These are phyloP conservation scores for Platycheirus rosarum DNA, from an alignment of 2,888 invertebrate species.

Conservation along the genomic window DNA sequence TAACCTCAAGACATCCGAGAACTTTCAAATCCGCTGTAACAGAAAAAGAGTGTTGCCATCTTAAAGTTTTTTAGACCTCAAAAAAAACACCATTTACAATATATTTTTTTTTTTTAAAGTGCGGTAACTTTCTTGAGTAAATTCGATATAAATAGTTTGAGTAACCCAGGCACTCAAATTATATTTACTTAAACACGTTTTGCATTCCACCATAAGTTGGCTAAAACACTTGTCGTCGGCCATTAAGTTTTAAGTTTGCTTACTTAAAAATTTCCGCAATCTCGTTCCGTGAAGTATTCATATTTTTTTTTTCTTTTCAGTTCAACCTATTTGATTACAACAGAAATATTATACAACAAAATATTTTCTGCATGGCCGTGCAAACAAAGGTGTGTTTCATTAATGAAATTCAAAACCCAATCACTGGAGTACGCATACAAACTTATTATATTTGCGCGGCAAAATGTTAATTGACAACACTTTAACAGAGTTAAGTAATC, in stretches of 20 bases:
- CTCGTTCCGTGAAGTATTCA: not conserved
- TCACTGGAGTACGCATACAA: not conserved
- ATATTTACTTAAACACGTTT: not conserved
- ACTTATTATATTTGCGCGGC: constrained; percentile 7
- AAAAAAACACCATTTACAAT: no score
- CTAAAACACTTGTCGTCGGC: constrained; percentile 1
- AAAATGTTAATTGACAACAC: constrained; percentile 23
- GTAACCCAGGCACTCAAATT: no score
- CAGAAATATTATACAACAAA: constrained; percentile 33
- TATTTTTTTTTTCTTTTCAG: not conserved
- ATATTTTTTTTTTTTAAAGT: no score
- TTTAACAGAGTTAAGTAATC: constrained; percentile 8
- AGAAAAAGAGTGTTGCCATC: no score
- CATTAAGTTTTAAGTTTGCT: not conserved
- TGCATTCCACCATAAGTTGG: not conserved
- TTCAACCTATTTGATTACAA: constrained; percentile 30
- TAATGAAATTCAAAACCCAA: constrained; percentile 35
- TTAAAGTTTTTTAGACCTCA: no score
- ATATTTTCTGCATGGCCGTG: constrained; percentile 37
- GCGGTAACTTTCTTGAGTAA: no score
- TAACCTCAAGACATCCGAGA: no score
- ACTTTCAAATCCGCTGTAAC: no score
- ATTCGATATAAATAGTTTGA: no score
- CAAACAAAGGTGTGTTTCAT: constrained; percentile 36
- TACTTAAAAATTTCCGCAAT: not conserved